A percentile compares a stretch with the other conserved stretches of the same genome.
Evolutionary conservation across 2,113 vertebrate genomes (phyloP).

Genomic region (Tauraco erythrolophus): DNA sequence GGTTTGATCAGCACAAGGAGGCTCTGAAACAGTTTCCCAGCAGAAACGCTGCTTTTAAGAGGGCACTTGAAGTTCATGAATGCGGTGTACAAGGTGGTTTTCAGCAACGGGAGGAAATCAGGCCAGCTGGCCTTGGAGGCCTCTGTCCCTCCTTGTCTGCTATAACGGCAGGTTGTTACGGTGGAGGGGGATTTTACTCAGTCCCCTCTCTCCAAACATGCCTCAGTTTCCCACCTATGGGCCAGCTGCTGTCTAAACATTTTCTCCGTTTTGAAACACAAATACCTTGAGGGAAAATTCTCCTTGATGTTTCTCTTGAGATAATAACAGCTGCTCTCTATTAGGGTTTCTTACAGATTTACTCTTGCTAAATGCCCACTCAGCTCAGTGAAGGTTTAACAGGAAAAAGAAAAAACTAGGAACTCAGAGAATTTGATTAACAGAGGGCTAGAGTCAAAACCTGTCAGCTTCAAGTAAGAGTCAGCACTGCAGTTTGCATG

Average conservation of each 20-base stretch:
- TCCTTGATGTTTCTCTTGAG: not conserved
- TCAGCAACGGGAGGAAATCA: not conserved
- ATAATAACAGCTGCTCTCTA: conserved; percentile 8
- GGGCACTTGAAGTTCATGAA: not conserved
- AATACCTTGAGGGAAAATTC: not conserved
- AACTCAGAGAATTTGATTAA: not conserved
- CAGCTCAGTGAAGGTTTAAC: conserved; percentile 1
- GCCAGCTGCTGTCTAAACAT: not conserved
- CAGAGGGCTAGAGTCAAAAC: not conserved
- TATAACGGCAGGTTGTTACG: not conserved
- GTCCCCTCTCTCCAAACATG: not conserved
- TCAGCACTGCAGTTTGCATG: not conserved
- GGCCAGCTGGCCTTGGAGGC: not conserved
- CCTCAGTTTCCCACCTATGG: not conserved
- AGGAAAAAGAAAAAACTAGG: not conserved
- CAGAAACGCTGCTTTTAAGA: not conserved
- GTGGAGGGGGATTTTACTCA: not conserved
- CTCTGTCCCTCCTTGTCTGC: not conserved
- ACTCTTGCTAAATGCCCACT: not conserved
- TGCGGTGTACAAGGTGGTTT: not conserved
- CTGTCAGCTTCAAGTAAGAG: not conserved
- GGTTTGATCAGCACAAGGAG: not conserved
- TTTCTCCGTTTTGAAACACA: not conserved
- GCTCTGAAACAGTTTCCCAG: not conserved
- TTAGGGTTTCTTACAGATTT: not conserved